A percentile compares a stretch with the other conserved stretches of the same genome.
Conservation (phyloP, 53 echinoderm and acorn worm genomes). For the Luidia sarsii region DNA sequence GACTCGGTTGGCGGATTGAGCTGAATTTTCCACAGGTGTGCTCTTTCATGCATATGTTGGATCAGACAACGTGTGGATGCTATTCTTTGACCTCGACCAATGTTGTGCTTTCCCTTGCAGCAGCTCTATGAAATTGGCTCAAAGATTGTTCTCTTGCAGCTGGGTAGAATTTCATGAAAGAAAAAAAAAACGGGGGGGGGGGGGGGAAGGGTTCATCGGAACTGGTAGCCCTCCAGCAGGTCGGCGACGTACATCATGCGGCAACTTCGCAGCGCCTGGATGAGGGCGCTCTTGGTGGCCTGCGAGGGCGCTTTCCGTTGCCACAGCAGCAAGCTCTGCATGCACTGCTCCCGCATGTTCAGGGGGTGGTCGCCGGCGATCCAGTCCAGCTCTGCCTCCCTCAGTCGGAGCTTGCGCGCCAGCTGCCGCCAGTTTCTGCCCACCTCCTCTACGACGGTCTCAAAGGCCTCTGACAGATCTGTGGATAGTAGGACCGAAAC, state of each 20-base stretch:
- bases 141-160: too few species aligned
- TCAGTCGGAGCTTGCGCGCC: constrained; percentile 68
- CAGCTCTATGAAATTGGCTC: too few species aligned
- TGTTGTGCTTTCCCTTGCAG: too few species aligned
- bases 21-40: too few species aligned
- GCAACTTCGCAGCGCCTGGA: constrained; percentile 68
- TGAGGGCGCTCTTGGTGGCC: constrained; percentile 63
- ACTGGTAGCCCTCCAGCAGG: constrained; percentile 57
- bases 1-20: too few species aligned
- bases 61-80: too few species aligned
- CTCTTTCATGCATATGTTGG: too few species aligned
- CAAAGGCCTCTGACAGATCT: constrained; percentile 82
- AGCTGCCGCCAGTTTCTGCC: constrained; percentile 87
- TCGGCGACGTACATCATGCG: constrained; percentile 83
- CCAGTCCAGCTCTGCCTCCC: constrained; percentile 71
- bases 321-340: constrained; percentile 68
- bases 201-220: constrained; percentile 19
- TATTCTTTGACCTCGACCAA: too few species aligned
- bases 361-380: constrained; percentile 61
- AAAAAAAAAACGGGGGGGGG: too few species aligned
- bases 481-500: background rate
- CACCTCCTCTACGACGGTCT: constrained; percentile 71
- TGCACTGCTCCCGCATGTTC: constrained; percentile 77
- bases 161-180: too few species aligned
- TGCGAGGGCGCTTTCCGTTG: constrained; percentile 36